Evolutionary conservation across 2,888 invertebrate species (phyloP).

Genomic region (Pemphredon lugubris): DNA sequence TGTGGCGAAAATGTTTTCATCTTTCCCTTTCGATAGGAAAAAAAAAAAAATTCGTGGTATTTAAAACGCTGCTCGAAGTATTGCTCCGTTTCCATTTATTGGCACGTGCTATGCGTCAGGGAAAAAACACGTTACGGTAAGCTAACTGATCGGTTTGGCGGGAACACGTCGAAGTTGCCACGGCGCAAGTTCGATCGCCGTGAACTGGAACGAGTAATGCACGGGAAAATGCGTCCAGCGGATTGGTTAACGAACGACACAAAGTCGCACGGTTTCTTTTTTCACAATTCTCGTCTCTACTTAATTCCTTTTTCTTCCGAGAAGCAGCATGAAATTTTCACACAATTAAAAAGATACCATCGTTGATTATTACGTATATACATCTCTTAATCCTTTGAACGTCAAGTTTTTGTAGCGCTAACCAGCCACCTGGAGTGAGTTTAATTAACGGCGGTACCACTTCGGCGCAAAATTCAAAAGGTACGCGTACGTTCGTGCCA

Average conservation of each 20-base stretch:
- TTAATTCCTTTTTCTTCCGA: too few relatives aligned
- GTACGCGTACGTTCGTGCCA: too few relatives aligned
- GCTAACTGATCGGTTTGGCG: constrained; percentile 64
- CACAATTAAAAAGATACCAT: too few relatives aligned
- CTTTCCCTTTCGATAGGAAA: constrained; percentile 10
- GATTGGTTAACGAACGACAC: neutral
- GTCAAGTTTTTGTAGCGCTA: too few relatives aligned
- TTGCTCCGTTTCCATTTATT: constrained; percentile 62
- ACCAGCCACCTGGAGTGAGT: too few relatives aligned
- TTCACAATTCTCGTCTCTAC: too few relatives aligned
- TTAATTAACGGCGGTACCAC: too few relatives aligned
- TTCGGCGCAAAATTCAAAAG: too few relatives aligned
- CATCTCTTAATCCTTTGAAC: too few relatives aligned
- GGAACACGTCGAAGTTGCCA: constrained; percentile 63
- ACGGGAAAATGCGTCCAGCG: constrained; percentile 35
- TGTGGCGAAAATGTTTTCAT: constrained; percentile 27
- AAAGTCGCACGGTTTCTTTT: neutral
- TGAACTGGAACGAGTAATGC: constrained; percentile 37
- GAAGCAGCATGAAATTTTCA: too few relatives aligned
- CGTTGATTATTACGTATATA: too few relatives aligned
- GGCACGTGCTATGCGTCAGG: constrained; percentile 66
- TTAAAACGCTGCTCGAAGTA: constrained; percentile 57
- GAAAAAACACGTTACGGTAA: constrained; percentile 66
- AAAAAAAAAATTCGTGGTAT: constrained; percentile 48
- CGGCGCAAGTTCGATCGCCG: constrained; percentile 52